Conservation (phyloP, 2,888 invertebrate genomes). For the Lithophane leautieri region DNA sequence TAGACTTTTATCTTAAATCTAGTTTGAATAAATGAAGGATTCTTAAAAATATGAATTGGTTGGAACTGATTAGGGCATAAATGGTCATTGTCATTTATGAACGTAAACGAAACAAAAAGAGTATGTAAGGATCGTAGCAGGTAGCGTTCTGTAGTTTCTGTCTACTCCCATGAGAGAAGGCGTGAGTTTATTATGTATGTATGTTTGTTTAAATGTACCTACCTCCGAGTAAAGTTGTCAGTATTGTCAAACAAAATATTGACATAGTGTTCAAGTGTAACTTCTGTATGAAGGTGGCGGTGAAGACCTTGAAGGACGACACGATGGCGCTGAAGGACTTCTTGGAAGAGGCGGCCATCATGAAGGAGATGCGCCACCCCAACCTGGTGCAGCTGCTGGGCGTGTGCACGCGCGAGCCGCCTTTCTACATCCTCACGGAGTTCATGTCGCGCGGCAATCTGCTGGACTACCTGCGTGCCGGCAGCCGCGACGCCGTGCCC, state of each 20-base stretch:
- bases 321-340: constrained; percentile 99
- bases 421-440: constrained; percentile 99
- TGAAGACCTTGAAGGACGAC: constrained; percentile 99
- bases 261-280: background rate
- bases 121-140: background rate
- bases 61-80: no score
- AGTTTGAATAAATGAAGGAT: no score
- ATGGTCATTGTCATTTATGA: no score
- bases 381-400: constrained; percentile 99
- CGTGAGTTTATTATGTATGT: background rate
- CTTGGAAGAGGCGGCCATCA: constrained; percentile 99
- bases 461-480: constrained; percentile 97
- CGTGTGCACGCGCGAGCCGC: constrained; percentile 99
- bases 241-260: background rate
- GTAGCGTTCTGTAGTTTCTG: background rate
- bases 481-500: constrained; percentile 95
- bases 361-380: constrained; percentile 99
- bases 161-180: background rate
- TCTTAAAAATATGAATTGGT: no score
- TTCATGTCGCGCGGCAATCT: constrained; percentile 99
- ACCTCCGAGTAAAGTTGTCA: background rate
- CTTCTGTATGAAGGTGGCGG: constrained; percentile 92
- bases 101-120: background rate
- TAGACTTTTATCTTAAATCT: no score
- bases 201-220: background rate